Evolutionary conservation across 2,888 invertebrate genomes (phyloP), one percentile per base, ranked within the genome.

Genomic region (Xestia xanthographa): DNA sequence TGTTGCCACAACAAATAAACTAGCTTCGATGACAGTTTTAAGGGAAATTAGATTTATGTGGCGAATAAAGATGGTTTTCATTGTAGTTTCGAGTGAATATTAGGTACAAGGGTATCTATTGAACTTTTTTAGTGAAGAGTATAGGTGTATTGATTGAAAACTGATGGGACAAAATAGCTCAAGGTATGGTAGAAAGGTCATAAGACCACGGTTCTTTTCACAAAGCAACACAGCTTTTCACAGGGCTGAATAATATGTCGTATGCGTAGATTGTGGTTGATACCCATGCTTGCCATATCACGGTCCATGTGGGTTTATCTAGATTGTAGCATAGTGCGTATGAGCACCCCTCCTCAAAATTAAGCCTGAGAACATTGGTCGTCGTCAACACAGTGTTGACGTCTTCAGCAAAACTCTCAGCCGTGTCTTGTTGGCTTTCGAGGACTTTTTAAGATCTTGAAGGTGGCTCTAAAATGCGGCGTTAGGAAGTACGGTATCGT

Each of bases 1-100:
- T 86, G 80, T 84, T 84, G 66, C 67, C 58, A 38, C 63, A 83
- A 78, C 80, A 84, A 83, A 87, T 84, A 87, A 78, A 80, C 72
- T 68, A 79, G 60, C 73, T 84, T 78, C 72, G 77, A 88, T 84
- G 81, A 78, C 84, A 86, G 80, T 82, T 79, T 74, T 86, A 80
- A 74, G 67, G 82, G n/a, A 77, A 82, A 84, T 88, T 86, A 69
- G 71, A 77, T 78, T 87, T 85, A 26, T 80, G 75, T 71, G 53
- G 69, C 26, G 60, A 80, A 82, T 75, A 77, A 89, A 86, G 80
- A 83, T 76, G 56, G 53, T 20, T 79, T 77, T 76, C 17, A 67
- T 80, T 43, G 43, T 66, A 68, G 53, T 66, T 63, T 62, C 34
- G 8, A 34, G 75, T 69, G 8, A 20, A 41, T 0, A 53, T 73